Percentiles rank a stretch among this genome's conserved stretches.
These are phyloP conservation scores for Drosophila nr. perissopoda DNA, from an alignment of 2,888 invertebrate species.

Conservation along the genomic window DNA sequence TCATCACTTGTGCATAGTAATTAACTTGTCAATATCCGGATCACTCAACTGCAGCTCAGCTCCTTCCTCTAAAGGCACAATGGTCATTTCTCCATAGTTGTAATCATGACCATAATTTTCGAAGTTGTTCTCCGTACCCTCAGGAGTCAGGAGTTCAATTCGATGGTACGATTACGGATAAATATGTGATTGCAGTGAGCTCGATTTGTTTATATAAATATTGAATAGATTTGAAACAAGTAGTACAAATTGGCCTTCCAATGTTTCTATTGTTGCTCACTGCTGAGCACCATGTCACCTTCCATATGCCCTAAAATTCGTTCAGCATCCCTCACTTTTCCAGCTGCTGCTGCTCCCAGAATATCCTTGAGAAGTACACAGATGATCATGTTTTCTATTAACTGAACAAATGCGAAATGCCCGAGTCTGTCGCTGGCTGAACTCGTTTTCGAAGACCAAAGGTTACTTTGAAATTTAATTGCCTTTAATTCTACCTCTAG, in stretches of 20 bases:
- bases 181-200: slow-evolving; percentile 87
- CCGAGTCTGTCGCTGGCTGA: too few relatives aligned
- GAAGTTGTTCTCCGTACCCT: slow-evolving; percentile 89
- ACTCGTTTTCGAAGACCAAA: too few relatives aligned
- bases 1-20: slow-evolving; percentile 61
- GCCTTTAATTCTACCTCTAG: slow-evolving; percentile 41
- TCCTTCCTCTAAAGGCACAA: slow-evolving; percentile 85
- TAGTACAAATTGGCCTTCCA: slow-evolving; percentile 83
- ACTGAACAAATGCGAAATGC: background rate
- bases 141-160: slow-evolving; percentile 89
- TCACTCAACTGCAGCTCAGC: slow-evolving; percentile 51
- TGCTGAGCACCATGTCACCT: slow-evolving; percentile 89
- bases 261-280: slow-evolving; percentile 70
- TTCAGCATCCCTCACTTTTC: slow-evolving; percentile 87
- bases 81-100: slow-evolving; percentile 90
- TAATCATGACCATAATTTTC: slow-evolving; percentile 87
- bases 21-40: slow-evolving; percentile 55
- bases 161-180: slow-evolving; percentile 89
- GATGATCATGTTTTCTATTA: slow-evolving; percentile 22
- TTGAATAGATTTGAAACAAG: background rate
- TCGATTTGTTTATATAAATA: slow-evolving; percentile 76
- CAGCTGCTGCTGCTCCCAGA: slow-evolving; percentile 22
- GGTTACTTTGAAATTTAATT: background rate
- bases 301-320: slow-evolving; percentile 90
- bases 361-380: background rate